Conservation (phyloP, 1,140 invertebrate genomes). For the Oncopodura yosiiana region DNA sequence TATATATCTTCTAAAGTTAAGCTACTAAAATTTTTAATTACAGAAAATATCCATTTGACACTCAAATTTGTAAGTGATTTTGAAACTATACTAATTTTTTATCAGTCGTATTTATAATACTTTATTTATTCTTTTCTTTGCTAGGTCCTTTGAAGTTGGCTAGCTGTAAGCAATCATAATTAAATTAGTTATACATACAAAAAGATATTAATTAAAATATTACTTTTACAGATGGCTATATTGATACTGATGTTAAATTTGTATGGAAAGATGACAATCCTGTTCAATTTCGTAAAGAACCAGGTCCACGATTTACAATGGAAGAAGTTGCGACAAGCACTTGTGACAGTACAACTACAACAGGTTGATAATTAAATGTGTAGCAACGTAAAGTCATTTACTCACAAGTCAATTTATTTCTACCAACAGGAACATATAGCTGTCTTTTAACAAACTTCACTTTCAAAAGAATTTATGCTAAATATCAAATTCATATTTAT, state of each 20-base stretch:
- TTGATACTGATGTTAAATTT: conserved; percentile 39
- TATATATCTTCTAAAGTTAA: too few species aligned
- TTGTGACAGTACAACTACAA: conserved; percentile 44
- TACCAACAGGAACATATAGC: conserved; percentile 47
- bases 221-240: conserved; percentile 40
- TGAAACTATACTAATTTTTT: too few species aligned
- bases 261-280: conserved; percentile 40
- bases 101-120: too few species aligned
- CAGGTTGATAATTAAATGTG: too few species aligned
- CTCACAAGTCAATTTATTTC: too few species aligned
- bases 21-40: too few species aligned
- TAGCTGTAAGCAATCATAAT: conserved; percentile 47
- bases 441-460: conserved; percentile 45
- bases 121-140: too few species aligned
- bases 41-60: conserved; percentile 45
- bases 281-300: conserved; percentile 38
- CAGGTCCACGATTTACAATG: conserved; percentile 42
- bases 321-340: conserved; percentile 40
- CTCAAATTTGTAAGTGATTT: conserved; percentile 43
- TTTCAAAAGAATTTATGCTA: conserved; percentile 47
- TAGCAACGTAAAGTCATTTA: too few species aligned
- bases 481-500: conserved; percentile 48
- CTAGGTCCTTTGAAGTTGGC: conserved; percentile 44
- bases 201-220: neutral
- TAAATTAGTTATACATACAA: too few species aligned